Evolutionary conservation across 92 coral and sea anemone species (phyloP).

Genomic region (Actinostola sp.): DNA sequence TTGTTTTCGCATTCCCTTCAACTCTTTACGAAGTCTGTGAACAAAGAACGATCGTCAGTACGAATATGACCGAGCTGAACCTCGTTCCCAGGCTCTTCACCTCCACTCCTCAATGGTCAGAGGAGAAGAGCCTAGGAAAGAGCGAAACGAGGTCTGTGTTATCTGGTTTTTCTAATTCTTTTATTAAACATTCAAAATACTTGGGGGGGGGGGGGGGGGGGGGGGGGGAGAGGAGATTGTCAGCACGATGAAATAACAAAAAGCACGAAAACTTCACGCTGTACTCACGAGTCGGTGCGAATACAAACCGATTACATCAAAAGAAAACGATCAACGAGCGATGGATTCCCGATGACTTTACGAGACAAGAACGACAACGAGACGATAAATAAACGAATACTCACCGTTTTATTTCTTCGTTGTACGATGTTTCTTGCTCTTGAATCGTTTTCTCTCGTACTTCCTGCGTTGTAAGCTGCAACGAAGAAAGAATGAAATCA

Average conservation of each 20-base stretch:
- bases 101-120: background rate
- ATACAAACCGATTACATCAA: background rate
- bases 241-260: no score
- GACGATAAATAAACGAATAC: background rate
- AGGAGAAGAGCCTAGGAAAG: no score
- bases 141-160: no score
- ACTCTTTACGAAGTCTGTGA: slow-evolving; percentile 56
- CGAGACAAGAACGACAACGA: background rate
- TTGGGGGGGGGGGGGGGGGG: no score
- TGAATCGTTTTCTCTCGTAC: slow-evolving; percentile 79
- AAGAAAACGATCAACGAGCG: no score
- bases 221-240: no score
- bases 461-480: slow-evolving; percentile 82
- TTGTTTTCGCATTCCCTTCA: slow-evolving; percentile 53
- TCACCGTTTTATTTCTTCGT: slow-evolving; percentile 83
- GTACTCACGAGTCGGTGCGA: no score
- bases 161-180: no score
- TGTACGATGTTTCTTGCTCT: slow-evolving; percentile 78
- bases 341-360: no score
- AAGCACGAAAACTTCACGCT: no score
- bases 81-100: background rate
- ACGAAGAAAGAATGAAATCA: background rate
- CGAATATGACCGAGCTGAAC: background rate
- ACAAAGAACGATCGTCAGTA: background rate
- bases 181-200: no score